Base-by-base conservation (phyloP, 2,888 invertebrate genomes). In the Teleiodes luculella region DNA sequence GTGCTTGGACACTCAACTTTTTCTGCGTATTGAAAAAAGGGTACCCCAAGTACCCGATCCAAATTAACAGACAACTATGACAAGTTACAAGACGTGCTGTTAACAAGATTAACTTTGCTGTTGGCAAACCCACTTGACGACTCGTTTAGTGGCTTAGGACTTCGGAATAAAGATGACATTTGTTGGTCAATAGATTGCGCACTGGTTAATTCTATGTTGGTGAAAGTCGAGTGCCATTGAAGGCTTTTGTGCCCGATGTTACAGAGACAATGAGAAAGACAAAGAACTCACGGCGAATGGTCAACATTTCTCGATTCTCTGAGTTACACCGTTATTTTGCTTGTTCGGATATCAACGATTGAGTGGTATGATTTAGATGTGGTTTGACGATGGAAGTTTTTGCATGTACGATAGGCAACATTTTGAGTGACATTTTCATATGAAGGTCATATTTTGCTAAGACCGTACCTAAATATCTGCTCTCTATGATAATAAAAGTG, bases 11-110 rank as follows among this genome's bases (percentile, higher is more conserved):
- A 77, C 76, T 81, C 68, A 58, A 66, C 70, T 66, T 68, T 72
- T 80, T 80, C 78, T 78, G 78, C 79, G 75, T 78, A 78, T 79
- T 74, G 72, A 75, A 74, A 68, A 72, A 68, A 76, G 36, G 24
- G 73, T 74, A n/a, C n/a, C 61, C 61, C 61, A 65, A 65, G 77
- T 75, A 74, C 69, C 80, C 80, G 77, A 72, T 73, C 76, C 76
- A 83, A 85, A 86, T 86, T 86, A 85, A 86, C 85, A 85, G 85
- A 86, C 86, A 83, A 79, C 80, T 84, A 81, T 84, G 86, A 86
- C 87, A 86, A 79, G 79, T 78, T 74, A 86, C 86, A 86, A 86
- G n/a, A n/a, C n/a, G 86, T 85, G 80, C 67, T 74, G 70, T 68
- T 57, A 57, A 73, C 81, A 78, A 77, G 54, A 11, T 61, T 64